These are phyloP conservation scores for Bursaphelenchus mucronatus DNA, from an alignment of 1,140 invertebrate species.

Conservation along the genomic window DNA sequence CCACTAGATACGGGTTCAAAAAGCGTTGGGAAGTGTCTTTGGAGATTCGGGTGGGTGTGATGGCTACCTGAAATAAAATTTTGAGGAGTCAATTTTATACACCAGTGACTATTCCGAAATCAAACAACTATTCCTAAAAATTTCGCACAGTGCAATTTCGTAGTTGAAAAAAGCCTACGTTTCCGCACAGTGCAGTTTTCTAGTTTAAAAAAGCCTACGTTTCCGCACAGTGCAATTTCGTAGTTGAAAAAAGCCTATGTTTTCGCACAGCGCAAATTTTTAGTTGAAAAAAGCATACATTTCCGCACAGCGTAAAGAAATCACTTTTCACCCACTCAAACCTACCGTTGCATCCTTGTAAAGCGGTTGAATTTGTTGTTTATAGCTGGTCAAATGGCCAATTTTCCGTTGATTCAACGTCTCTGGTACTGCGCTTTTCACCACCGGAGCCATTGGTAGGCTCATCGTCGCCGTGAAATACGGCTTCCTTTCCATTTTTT, in stretches of 20 bases:
- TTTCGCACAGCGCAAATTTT: too few relatives aligned
- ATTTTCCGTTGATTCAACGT: not conserved
- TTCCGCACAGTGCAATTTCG: too few relatives aligned
- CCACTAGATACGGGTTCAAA: constrained; percentile 92
- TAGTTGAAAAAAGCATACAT: too few relatives aligned
- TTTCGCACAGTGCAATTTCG: not conserved
- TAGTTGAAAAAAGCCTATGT: too few relatives aligned
- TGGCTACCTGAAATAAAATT: constrained; percentile 13
- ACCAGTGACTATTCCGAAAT: constrained; percentile 55
- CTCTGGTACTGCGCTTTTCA: too few relatives aligned
- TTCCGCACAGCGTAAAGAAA: not conserved
- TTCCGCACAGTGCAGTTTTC: too few relatives aligned
- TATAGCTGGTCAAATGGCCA: not conserved
- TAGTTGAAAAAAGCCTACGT: too few relatives aligned
- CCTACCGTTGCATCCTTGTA: constrained; percentile 10
- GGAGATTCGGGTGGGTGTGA: constrained; percentile 1
- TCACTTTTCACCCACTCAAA: not conserved
- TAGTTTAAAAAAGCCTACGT: too few relatives aligned
- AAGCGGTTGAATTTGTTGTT: not conserved
- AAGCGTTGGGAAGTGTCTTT: constrained; percentile 68
- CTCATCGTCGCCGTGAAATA: not conserved
- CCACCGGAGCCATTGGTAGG: constrained; percentile 1
- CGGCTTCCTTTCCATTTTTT: constrained; percentile 11
- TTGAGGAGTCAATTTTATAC: constrained; percentile 48
- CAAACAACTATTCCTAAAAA: not conserved